Conservation (phyloP, 53 echinoderm and acorn worm genomes). For the Stichopus horrens region DNA sequence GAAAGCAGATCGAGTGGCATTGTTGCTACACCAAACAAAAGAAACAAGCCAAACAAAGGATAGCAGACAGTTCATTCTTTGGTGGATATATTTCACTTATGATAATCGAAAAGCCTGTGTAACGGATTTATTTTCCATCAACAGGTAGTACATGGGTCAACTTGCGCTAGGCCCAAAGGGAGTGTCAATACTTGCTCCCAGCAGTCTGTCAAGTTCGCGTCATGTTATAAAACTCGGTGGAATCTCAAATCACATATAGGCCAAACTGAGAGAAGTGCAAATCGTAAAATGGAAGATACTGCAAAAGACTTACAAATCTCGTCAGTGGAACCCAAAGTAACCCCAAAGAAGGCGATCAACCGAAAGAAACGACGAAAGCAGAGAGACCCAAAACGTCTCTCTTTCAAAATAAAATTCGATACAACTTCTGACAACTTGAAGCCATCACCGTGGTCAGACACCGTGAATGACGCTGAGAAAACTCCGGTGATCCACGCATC, state of each 20-base stretch:
- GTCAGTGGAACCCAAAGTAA: not conserved
- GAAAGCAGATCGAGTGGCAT: not conserved
- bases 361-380: conserved; percentile 81
- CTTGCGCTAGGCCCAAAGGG: too few species aligned
- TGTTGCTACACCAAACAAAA: not conserved
- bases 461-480: not conserved
- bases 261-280: too few species aligned
- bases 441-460: not conserved
- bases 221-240: too few species aligned
- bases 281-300: not conserved
- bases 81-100: too few species aligned
- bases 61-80: not conserved
- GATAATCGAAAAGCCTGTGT: too few species aligned
- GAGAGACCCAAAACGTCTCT: conserved; percentile 80
- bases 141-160: too few species aligned
- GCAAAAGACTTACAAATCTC: not conserved
- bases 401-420: conserved; percentile 9
- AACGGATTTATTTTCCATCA: too few species aligned
- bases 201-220: too few species aligned
- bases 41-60: not conserved
- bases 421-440: not conserved
- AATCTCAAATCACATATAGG: too few species aligned
- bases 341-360: not conserved
- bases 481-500: not conserved
- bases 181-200: too few species aligned